Base-by-base conservation (phyloP, 1,140 invertebrate genomes). In the Drosophila azteca region DNA sequence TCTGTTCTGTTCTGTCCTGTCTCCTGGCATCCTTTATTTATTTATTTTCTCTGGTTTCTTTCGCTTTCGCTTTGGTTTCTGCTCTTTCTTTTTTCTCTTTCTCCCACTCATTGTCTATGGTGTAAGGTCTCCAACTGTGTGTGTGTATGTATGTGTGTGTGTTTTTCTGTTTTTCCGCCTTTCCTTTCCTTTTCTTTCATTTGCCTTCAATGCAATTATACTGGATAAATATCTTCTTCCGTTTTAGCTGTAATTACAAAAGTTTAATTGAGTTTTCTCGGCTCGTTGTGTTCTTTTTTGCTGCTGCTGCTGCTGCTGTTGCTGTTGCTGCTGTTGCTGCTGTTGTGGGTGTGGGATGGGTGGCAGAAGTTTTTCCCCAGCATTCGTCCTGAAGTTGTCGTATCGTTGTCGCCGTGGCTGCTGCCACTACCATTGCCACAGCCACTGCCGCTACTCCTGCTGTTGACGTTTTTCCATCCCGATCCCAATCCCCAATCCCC, bases 221-320 rank as follows among this genome's bases (percentile, higher is more conserved):
- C 89, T 90, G 89, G 89, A 90, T 90, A 90, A 90, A 90, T 90
- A 90, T 90, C 88, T 90, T 90, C 81, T 90, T 90, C 83, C 88
- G 89, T 90, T 90, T 90, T 90, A 90, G 89, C 89, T 90, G 89
- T 90, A 90, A 90, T 90, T 90, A 90, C 89, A 90, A 90, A 90
- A 90, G 89, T 90, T 90, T 90, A 90, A 90, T 90, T 90, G 89
- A 90, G 89, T 90, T 90, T 90, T 90, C 89, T 89, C 89, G 81
- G 79, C 84, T 90, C 76, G 82, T 90, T 87, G 82, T 85, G 82
- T 87, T 78, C 61, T 72, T 45, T 44, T 31, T 61, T 51, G 46
- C 55, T 77, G 22, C 39, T 39, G n/a, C 44, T 39, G 22, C 24
- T 51, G 6, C 48, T 51, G 13, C 29, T 15, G 45, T 61, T 51